A percentile compares a stretch with the other conserved stretches of the same genome.
phyloP scores from a whole-genome alignment of 2,888 invertebrate species.

The Selenia dentaria region DNA sequence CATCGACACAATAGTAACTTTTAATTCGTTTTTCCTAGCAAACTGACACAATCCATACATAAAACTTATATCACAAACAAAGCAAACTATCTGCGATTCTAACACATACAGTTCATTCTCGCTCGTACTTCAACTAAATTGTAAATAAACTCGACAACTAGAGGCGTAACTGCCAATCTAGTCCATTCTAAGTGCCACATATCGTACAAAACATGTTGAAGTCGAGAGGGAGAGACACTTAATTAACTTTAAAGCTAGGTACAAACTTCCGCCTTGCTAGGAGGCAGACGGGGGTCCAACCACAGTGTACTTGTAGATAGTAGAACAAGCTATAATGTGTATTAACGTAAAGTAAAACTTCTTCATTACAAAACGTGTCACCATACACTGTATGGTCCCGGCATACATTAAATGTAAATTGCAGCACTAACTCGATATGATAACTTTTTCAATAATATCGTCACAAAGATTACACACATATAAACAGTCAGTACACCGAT shows the following conservation, averaged over 20 bases:
- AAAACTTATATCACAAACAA: not conserved
- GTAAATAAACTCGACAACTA: constrained; percentile 39
- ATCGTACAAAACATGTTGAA: constrained; percentile 56
- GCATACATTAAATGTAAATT: no score
- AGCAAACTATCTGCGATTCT: constrained; percentile 24
- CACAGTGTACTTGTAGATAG: constrained; percentile 4
- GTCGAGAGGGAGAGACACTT: constrained; percentile 52
- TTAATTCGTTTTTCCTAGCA: no score
- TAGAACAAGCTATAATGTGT: no score
- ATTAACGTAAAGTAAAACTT: no score
- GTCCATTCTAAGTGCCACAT: constrained; percentile 51
- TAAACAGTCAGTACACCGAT: no score
- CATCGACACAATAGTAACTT: no score
- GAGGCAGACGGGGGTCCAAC: constrained; percentile 24
- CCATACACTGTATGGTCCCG: not conserved
- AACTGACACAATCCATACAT: no score
- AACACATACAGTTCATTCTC: constrained; percentile 11
- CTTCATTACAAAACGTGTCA: no score
- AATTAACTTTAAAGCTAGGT: constrained; percentile 74
- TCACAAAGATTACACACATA: no score
- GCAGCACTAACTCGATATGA: no score
- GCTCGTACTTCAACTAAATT: constrained; percentile 35
- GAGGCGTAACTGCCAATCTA: constrained; percentile 52
- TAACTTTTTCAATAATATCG: no score
- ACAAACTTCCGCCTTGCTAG: constrained; percentile 51